These are phyloP conservation scores for Serinus canaria DNA, from an alignment of 2,113 vertebrate species.

Conservation along the genomic window DNA sequence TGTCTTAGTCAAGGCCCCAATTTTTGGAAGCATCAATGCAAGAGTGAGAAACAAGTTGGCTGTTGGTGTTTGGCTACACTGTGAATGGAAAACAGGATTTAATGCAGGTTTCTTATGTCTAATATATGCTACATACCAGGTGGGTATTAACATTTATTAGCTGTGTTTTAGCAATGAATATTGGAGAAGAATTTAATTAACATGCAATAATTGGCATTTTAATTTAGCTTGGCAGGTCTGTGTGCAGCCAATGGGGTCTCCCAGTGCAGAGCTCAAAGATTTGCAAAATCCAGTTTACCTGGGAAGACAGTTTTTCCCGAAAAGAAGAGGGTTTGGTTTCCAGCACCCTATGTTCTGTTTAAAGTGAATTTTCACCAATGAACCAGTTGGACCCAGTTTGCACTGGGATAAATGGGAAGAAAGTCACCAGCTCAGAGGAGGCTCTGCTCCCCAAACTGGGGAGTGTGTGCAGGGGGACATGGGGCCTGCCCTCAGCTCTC, in stretches of 20 bases:
- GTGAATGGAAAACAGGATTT: slow-evolving; percentile 52
- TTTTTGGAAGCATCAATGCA: slow-evolving; percentile 38
- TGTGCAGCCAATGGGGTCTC: rapidly evolving
- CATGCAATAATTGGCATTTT: neutral
- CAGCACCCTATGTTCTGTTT: neutral
- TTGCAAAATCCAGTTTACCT: neutral
- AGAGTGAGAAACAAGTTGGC: slow-evolving; percentile 19
- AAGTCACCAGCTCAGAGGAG: rapidly evolving
- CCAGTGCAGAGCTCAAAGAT: too few relatives aligned
- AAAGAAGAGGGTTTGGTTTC: neutral
- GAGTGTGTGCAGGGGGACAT: neutral
- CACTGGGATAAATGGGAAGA: neutral
- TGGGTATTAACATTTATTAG: slow-evolving; percentile 25
- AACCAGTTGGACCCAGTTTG: neutral
- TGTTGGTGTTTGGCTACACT: neutral
- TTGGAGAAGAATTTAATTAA: neutral
- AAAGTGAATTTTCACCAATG: neutral
- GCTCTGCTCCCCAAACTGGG: neutral
- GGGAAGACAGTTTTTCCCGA: rapidly evolving
- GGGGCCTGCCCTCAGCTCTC: neutral
- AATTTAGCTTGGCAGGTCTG: neutral
- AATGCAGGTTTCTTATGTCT: slow-evolving; percentile 59
- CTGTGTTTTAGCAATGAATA: neutral
- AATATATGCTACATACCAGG: neutral
- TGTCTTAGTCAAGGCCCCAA: slow-evolving; percentile 35